Evolutionary conservation across 2,113 vertebrate species (phyloP).

Genomic region (Symphodus melops): DNA sequence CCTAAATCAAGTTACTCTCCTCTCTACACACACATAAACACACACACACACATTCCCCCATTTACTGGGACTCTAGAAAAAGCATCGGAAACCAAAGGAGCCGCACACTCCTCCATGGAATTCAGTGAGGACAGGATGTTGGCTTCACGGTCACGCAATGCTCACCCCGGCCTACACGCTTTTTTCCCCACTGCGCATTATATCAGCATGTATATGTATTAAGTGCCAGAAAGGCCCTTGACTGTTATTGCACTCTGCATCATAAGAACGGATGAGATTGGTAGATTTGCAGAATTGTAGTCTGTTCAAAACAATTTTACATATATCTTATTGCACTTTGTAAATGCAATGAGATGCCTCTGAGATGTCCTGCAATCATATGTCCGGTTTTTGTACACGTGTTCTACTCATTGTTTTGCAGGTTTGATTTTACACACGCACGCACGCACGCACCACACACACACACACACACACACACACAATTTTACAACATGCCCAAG

Average conservation of each 20-base stretch:
- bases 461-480: too few species aligned
- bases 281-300: background rate
- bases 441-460: too few species aligned
- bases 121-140: conserved; percentile 80
- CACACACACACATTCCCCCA: background rate
- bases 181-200: conserved; percentile 64
- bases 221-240: conserved; percentile 31
- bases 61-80: conserved; percentile 70
- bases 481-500: too few species aligned
- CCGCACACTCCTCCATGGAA: conserved; percentile 78
- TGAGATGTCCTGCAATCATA: too few species aligned
- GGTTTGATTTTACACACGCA: too few species aligned
- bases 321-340: background rate
- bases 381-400: too few species aligned
- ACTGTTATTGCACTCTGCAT: conserved; percentile 25
- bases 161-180: conserved; percentile 57
- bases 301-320: background rate
- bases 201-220: conserved; percentile 53
- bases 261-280: background rate
- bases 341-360: background rate
- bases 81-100: conserved; percentile 78
- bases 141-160: conserved; percentile 79
- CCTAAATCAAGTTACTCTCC: conserved; percentile 67
- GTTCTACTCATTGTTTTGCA: too few species aligned
- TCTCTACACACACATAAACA: conserved; percentile 7